Conservation (phyloP, 1,140 invertebrate genomes). For the Odontomachus brunneus region DNA sequence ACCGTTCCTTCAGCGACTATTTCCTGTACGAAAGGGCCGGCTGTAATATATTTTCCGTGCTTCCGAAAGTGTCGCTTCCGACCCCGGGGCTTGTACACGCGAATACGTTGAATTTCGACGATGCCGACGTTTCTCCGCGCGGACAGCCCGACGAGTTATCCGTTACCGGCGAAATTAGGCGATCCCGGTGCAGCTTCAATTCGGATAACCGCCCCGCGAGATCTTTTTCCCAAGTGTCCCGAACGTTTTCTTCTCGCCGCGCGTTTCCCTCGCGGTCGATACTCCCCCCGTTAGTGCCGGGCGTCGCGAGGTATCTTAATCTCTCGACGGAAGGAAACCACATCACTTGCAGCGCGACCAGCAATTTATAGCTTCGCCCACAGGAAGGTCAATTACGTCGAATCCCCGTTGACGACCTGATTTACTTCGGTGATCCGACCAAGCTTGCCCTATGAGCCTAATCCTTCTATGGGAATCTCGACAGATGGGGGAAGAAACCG, state of each 20-base stretch:
- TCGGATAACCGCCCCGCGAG: too few species aligned
- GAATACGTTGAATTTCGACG: too few species aligned
- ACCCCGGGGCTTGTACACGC: neutral
- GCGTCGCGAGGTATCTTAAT: slow-evolving; percentile 16
- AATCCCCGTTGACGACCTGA: slow-evolving; percentile 46
- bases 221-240: too few species aligned
- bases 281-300: neutral
- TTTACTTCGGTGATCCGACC: slow-evolving; percentile 3
- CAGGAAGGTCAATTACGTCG: slow-evolving; percentile 52
- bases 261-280: neutral
- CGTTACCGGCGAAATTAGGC: too few species aligned
- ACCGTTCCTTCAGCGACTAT: neutral
- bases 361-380: slow-evolving; percentile 46
- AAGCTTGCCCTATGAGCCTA: slow-evolving; percentile 5
- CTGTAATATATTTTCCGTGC: neutral
- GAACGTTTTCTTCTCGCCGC: neutral
- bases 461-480: slow-evolving; percentile 31
- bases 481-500: neutral
- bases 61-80: neutral
- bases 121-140: too few species aligned
- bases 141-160: too few species aligned
- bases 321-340: slow-evolving; percentile 2
- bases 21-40: neutral
- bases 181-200: too few species aligned
- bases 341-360: neutral